Base-by-base conservation (phyloP, 2,797 vertebrate species). In the Trematomus bernacchii region DNA sequence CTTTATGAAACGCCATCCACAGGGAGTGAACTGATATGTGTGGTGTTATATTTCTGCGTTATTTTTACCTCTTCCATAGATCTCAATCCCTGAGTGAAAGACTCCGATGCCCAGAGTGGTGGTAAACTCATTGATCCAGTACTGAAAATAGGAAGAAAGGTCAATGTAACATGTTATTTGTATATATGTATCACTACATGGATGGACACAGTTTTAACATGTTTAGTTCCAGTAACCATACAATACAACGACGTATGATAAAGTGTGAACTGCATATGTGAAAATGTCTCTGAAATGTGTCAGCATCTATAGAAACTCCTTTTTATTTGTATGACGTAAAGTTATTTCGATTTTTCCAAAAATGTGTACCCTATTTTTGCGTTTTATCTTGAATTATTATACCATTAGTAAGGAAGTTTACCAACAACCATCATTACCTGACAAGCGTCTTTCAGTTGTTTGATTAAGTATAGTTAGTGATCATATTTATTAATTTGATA, bases 71-170 rank as follows among this genome's bases (percentile, higher is more conserved):
- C 98, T 96, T 85, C 98, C 98, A 72, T 99, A 99, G 66, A 99
- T 93, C 92, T 99, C 98, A 87, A 99, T 98, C 91, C 98, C 98
- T 92, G 98, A 98, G 96, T 99, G 98, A 93, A 99, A 99, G 92
- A 99, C 98, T 86, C 98, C 98, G 71, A 99, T 99, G 91, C 98
- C 98, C 89, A 99, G 94, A 89, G 97, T 95, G 91, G 97, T 96
- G 90, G 98, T 99, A 90, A 99, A 99, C 92, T 99, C 98, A 90
- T 99, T 99, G 96, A 99, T 99, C 98, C 98, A 99, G 85, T 99
- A 99, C 98, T 99, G 64, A 51, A 71, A 6, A 30, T 0, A 76
- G n/a, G 72, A 23, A 76, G 27, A 27, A 27, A 27, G 27, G 27
- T 27, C 27, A 75, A 6, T 16, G 10, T 18, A 42, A 66, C 50